Conservation (phyloP, 2,888 invertebrate genomes). For the Pseudolycoriella hygida region DNA sequence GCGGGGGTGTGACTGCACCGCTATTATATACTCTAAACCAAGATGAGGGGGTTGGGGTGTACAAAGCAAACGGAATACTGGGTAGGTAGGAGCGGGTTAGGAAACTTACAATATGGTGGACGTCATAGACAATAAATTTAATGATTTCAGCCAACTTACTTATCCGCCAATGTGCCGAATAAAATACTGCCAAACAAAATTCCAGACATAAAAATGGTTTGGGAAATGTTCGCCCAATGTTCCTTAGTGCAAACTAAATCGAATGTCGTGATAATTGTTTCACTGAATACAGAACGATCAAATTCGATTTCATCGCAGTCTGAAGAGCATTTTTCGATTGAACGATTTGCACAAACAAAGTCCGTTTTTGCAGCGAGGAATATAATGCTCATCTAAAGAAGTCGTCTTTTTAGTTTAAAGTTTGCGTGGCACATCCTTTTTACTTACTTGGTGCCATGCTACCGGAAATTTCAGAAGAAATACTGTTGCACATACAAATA, state of each 20-base stretch:
- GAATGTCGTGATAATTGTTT: conserved; percentile 61
- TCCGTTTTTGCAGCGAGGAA: conserved; percentile 52
- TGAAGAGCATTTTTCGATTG: conserved; percentile 28
- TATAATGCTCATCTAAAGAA: conserved; percentile 41
- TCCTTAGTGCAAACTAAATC: conserved; percentile 48
- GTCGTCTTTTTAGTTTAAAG: background rate
- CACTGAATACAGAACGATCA: conserved; percentile 45
- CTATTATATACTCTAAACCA: too few relatives aligned
- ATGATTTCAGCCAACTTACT: conserved; percentile 33
- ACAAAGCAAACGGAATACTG: too few relatives aligned
- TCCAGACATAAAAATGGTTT: conserved; percentile 61
- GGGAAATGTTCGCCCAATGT: conserved; percentile 53
- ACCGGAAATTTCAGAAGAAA: conserved; percentile 60
- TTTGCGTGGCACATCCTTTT: too few relatives aligned
- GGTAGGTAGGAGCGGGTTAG: too few relatives aligned
- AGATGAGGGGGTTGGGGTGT: too few relatives aligned
- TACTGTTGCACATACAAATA: conserved; percentile 48
- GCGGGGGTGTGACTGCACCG: too few relatives aligned
- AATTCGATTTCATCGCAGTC: conserved; percentile 40
- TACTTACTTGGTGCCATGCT: conserved; percentile 56
- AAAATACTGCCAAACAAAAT: conserved; percentile 56
- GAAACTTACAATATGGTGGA: too few relatives aligned
- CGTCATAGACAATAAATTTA: too few relatives aligned
- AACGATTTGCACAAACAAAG: conserved; percentile 33
- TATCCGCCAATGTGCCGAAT: conserved; percentile 61